Percentiles rank a stretch among this genome's conserved stretches.
These are phyloP conservation scores for Exaiptasia diaphana DNA, from an alignment of 64 coral and sea anemone genomes.

Conservation along the genomic window DNA sequence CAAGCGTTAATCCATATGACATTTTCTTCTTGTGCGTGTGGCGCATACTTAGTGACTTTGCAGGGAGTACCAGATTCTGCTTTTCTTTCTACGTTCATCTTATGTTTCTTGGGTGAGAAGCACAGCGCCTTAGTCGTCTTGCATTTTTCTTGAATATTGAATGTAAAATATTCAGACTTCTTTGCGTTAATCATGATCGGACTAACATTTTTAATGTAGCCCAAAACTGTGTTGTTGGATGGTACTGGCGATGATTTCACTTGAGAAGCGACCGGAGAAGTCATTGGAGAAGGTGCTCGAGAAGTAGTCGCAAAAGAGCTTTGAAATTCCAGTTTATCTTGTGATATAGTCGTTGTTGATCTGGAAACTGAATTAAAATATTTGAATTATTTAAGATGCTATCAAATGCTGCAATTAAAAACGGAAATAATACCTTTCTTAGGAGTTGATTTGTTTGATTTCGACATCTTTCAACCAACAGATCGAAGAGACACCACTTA, in stretches of 20 bases:
- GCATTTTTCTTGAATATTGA: constrained; percentile 7
- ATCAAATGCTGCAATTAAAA: neutral
- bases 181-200: constrained; percentile 11
- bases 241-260: neutral
- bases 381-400: neutral
- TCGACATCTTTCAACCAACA: neutral
- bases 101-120: constrained; percentile 57
- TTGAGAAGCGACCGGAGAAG: neutral
- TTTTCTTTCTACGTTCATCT: neutral
- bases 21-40: constrained; percentile 12
- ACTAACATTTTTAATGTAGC: constrained; percentile 41
- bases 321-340: neutral
- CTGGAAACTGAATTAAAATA: neutral
- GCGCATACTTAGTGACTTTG: constrained; percentile 10
- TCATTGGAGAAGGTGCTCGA: neutral
- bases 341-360: neutral
- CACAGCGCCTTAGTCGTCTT: constrained; percentile 23
- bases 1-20: neutral
- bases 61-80: constrained; percentile 1
- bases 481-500: too few relatives aligned
- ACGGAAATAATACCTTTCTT: neutral
- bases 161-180: constrained; percentile 29
- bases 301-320: neutral
- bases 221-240: neutral
- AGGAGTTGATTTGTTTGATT: neutral